Base-by-base conservation (phyloP, 2,888 invertebrate genomes). In the Cataglyphis livida region DNA sequence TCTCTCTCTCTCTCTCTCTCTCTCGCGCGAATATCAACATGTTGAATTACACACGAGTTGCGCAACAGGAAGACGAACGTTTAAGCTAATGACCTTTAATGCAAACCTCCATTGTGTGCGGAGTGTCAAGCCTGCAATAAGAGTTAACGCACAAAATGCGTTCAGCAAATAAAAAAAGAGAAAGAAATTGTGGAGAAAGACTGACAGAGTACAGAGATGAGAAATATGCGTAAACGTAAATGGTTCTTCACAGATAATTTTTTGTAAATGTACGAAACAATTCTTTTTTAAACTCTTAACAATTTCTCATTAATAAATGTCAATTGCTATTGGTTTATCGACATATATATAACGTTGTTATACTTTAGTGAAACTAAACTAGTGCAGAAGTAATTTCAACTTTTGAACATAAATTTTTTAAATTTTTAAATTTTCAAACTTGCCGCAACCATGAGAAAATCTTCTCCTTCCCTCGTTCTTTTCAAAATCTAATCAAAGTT, bases 51-150 rank as follows among this genome's bases (percentile, higher is more conserved):
- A 84, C 85, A 83, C 85, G 85, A 85, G 85, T 91, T 91, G 87
- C 86, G 90, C 90, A 91, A 91, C 90, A 90, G 91, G 91, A 91
- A 91, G 89, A 83, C 89, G 86, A 89, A 89, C 90, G 88, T 89
- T 91, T 89, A 90, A 91, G 91, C 89, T 91, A 91, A 91, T 91
- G 90, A 90, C 88, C 88, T 90, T 90, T 91, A 91, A 91, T 90
- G 88, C 86, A 90, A 87, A 88, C 87, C 88, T 90, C 90, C 85
- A 91, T 91, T 91, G 91, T 91, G 65, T 59, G 74, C 82, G 71
- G 74, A 84, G 82, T 83, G 87, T 81, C 81, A 79, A 66, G 74
- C 66, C 64, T 82, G 83, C 82, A 82, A 87, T 85, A 89, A 88
- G 87, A 83, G 85, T 86, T 86, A 87, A 86, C 84, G 82, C 84